Conservation (phyloP, 2,113 vertebrate genomes). For the Chitala chitala region DNA sequence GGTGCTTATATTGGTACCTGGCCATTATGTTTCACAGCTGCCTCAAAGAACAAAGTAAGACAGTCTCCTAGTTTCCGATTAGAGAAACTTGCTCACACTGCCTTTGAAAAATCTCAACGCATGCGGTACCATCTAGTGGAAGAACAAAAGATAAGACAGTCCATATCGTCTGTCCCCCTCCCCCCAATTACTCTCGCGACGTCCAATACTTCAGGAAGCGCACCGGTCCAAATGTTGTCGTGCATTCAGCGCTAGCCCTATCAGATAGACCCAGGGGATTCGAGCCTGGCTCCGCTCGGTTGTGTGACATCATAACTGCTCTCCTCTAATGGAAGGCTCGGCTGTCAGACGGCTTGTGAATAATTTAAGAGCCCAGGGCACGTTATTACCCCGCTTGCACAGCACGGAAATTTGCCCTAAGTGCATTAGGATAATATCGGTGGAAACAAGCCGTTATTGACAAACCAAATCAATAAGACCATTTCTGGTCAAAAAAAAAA, state of each 20-base stretch:
- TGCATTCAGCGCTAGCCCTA: constrained; percentile 38
- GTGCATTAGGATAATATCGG: constrained; percentile 63
- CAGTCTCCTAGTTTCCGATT: background rate
- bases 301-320: constrained; percentile 57
- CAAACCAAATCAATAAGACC: constrained; percentile 57
- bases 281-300: constrained; percentile 51
- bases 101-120: constrained; percentile 2
- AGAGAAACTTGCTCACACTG: background rate
- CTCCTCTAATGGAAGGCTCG: constrained; percentile 55
- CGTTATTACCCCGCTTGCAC: constrained; percentile 57
- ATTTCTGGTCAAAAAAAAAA: constrained; percentile 35
- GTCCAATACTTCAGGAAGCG: background rate
- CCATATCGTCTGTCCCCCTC: too few species aligned
- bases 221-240: background rate
- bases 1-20: too few species aligned
- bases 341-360: constrained; percentile 55
- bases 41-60: background rate
- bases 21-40: too few species aligned
- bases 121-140: constrained; percentile 12
- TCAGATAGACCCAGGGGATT: constrained; percentile 42
- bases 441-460: constrained; percentile 60
- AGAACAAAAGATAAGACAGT: too few species aligned
- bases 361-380: constrained; percentile 65
- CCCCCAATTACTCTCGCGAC: too few species aligned
- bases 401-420: constrained; percentile 48